Percentiles rank a stretch among this genome's conserved stretches.
Conservation (phyloP, 2,888 invertebrate genomes). For the Netelia fuscicornis region DNA sequence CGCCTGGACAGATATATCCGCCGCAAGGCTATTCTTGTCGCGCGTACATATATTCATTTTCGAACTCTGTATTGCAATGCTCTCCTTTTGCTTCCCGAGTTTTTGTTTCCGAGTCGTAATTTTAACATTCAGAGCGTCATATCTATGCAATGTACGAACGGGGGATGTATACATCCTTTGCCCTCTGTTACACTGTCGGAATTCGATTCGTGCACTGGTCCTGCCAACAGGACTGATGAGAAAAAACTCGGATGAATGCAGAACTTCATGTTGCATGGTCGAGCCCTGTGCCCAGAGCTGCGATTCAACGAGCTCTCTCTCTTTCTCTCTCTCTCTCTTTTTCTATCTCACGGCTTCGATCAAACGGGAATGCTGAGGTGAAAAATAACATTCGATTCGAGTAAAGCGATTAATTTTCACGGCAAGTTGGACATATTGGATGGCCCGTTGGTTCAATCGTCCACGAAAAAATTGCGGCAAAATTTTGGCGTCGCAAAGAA, state of each 20-base stretch:
- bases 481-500: neutral
- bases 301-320: conserved; percentile 18
- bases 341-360: neutral
- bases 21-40: conserved; percentile 31
- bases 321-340: neutral
- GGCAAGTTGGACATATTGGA: conserved; percentile 7
- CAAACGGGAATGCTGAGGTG: neutral
- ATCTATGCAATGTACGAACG: conserved; percentile 13
- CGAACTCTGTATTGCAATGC: neutral
- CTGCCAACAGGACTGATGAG: conserved; percentile 55
- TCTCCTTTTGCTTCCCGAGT: conserved; percentile 5
- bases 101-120: conserved; percentile 48
- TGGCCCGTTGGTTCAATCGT: neutral
- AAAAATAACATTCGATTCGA: conserved; percentile 37
- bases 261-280: conserved; percentile 27
- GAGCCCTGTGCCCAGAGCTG: neutral
- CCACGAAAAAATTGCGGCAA: neutral
- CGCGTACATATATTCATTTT: conserved; percentile 40
- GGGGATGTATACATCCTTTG: conserved; percentile 20
- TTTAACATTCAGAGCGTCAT: conserved; percentile 33
- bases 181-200: conserved; percentile 49
- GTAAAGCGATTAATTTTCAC: conserved; percentile 14
- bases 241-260: conserved; percentile 43
- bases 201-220: conserved; percentile 38
- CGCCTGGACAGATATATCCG: conserved; percentile 3